Base-by-base conservation (phyloP, 2,888 invertebrate species). In the Cryptops parisi region DNA sequence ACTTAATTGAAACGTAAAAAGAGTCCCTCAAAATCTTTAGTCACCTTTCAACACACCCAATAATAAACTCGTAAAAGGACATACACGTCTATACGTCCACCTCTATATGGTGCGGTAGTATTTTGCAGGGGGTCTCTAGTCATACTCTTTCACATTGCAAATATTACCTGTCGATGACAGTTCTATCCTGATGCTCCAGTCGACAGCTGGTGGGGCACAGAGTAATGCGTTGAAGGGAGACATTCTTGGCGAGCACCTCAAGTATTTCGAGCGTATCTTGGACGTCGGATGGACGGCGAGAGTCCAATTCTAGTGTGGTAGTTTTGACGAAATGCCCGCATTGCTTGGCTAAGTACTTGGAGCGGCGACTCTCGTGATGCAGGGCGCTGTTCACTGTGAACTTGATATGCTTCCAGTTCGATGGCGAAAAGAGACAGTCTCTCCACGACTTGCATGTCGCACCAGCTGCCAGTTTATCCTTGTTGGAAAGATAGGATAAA, bases 391-490 rank as follows among this genome's bases (percentile, higher is more conserved):
- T 59, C 38, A 61, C 48, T 39, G 54, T 54, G 47, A 62, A 55
- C 26, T 53, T 54, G 49, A 58, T 57, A 53, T 54, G 47, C 38
- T 46, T 61, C 68, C 68, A 68, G 53, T 67, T 60, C 41, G 62
- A 62, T 46, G 67, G 65, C 56, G 67, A 67, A 59, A 67, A 70
- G 19, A 70, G 60, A 56, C 65, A 67, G 47, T 62, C 61, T 58
- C 78, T 69, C 78, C 78, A 78, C 64, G 73, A 68, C 65, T 70
- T 74, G 63, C 77, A 78, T 39, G 71, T 69, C 56, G 74, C 70
- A 45, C 76, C 73, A 56, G 75, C 75, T 58, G 66, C 68, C 25
- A 74, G 64, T 63, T 71, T 72, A 63, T 77, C 77, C 57, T 68
- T 64, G 54, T 66, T 64, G 60, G 71, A 71, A 55, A 76, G 68